A percentile compares a stretch with the other conserved stretches of the same genome.
Evolutionary conservation across 2,888 invertebrate species (phyloP).

Genomic region (Metellina segmentata): DNA sequence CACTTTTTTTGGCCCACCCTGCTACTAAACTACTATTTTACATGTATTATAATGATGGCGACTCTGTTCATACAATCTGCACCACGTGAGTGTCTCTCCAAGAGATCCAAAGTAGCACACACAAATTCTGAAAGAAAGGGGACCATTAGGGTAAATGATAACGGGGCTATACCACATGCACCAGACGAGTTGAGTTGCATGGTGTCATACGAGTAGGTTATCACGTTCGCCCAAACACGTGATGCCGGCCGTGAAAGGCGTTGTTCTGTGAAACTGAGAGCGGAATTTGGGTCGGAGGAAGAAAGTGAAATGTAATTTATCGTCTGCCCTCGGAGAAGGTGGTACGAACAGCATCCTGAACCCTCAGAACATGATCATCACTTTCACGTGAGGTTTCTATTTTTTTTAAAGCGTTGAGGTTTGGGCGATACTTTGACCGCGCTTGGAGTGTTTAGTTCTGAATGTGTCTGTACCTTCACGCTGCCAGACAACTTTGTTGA

Average conservation of each 20-base stretch:
- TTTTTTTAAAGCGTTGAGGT: too few species aligned
- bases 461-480: too few species aligned
- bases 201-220: background rate
- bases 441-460: too few species aligned
- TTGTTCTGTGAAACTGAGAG: background rate
- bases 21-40: too few species aligned
- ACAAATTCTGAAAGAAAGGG: too few species aligned
- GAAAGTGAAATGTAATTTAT: background rate
- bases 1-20: too few species aligned
- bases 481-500: too few species aligned
- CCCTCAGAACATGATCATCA: background rate
- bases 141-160: background rate
- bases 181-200: background rate
- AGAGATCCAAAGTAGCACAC: too few species aligned
- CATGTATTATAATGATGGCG: too few species aligned
- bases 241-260: conserved; percentile 49
- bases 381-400: background rate
- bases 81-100: too few species aligned
- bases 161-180: background rate
- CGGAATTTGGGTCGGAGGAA: conserved; percentile 10
- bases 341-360: background rate
- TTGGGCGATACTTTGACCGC: too few species aligned
- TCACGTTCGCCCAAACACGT: conserved; percentile 21
- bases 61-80: too few species aligned
- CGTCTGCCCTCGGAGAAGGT: background rate